Conservation (phyloP, 2,113 vertebrate genomes). For the Rhegmatorhina hoffmannsi region DNA sequence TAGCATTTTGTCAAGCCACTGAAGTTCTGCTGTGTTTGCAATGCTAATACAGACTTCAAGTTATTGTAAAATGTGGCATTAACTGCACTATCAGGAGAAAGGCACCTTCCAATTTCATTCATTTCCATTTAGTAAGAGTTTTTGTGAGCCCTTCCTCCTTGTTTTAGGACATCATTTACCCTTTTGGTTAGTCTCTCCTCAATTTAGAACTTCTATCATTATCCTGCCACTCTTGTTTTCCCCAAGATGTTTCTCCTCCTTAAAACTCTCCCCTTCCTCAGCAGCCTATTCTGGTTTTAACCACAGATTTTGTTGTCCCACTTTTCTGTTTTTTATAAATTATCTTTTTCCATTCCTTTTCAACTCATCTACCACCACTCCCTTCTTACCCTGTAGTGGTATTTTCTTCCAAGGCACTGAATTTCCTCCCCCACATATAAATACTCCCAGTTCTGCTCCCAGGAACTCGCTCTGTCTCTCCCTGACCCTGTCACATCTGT, state of each 20-base stretch:
- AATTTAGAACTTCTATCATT: not conserved
- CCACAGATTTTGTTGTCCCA: not conserved
- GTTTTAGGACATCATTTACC: not conserved
- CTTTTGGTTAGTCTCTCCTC: not conserved
- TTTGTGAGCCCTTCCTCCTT: not conserved
- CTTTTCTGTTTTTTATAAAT: not conserved
- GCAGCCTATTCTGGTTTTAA: not conserved
- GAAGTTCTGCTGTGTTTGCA: not conserved
- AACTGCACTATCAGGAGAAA: not conserved
- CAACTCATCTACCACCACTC: not conserved
- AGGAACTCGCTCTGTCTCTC: not conserved
- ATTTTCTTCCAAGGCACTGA: not conserved
- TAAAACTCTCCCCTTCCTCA: not conserved
- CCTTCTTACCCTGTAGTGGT: not conserved
- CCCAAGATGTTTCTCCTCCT: not conserved
- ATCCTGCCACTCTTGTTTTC: not conserved
- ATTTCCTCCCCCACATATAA: not conserved
- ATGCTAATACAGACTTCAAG: not conserved
- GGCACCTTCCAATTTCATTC: not conserved
- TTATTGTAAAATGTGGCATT: not conserved
- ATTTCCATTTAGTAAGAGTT: not conserved
- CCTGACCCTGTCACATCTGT: not conserved
- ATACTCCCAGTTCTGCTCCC: not conserved
- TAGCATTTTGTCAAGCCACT: not conserved
- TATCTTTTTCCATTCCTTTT: not conserved